Evolutionary conservation across 2,797 vertebrate genomes (phyloP).

Genomic region (Furcifer pardalis): DNA sequence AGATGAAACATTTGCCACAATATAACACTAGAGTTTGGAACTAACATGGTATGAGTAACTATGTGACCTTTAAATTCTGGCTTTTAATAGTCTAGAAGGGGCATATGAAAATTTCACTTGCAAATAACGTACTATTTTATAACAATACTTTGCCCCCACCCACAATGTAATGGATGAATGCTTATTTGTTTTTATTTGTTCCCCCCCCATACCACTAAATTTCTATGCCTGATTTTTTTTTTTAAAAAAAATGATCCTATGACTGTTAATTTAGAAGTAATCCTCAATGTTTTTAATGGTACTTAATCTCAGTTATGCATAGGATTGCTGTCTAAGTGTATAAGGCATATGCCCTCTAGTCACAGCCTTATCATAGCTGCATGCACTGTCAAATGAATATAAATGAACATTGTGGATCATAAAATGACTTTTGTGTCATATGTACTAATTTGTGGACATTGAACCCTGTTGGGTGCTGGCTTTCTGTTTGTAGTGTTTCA

Average conservation of each 20-base stretch:
- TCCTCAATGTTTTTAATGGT: background rate
- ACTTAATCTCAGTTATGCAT: background rate
- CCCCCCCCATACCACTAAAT: background rate
- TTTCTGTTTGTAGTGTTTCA: background rate
- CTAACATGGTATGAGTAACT: background rate
- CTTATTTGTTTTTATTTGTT: too few species aligned
- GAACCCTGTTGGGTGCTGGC: background rate
- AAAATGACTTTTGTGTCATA: background rate
- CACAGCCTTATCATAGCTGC: background rate
- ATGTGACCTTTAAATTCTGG: background rate
- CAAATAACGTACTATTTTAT: too few species aligned
- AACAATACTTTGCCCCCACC: too few species aligned
- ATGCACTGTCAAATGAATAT: background rate
- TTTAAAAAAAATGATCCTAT: background rate
- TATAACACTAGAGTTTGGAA: background rate
- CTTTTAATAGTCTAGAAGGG: background rate
- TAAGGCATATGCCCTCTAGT: background rate
- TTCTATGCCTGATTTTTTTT: background rate
- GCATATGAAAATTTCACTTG: background rate
- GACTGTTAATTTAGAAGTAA: background rate
- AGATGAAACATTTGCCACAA: slow-evolving; percentile 44
- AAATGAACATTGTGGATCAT: background rate
- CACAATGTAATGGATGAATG: too few species aligned
- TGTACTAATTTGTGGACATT: background rate
- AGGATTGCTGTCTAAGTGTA: background rate